Conservation (phyloP, 2,888 invertebrate genomes). For the Temnothorax unifasciatus region DNA sequence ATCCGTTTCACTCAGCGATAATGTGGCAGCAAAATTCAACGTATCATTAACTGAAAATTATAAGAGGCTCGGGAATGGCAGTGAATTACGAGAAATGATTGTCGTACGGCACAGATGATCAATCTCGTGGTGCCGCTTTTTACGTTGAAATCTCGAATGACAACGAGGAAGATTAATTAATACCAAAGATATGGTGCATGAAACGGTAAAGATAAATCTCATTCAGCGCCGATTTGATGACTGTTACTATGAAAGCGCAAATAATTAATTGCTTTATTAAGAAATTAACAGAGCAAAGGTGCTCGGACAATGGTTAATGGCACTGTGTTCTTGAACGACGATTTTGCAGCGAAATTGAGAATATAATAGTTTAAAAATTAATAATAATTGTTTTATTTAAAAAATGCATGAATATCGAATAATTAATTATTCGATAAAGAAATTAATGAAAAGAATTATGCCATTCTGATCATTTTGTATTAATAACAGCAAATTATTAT, state of each 20-base stretch:
- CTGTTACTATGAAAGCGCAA: background rate
- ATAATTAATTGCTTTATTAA: slow-evolving; percentile 46
- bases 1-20: slow-evolving; percentile 47
- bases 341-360: background rate
- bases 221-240: background rate
- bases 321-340: background rate
- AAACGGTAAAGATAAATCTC: slow-evolving; percentile 38
- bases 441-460: background rate
- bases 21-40: slow-evolving; percentile 43
- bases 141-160: slow-evolving; percentile 28
- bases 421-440: slow-evolving; percentile 12
- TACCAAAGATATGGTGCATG: background rate
- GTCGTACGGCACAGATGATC: slow-evolving; percentile 8
- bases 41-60: slow-evolving; percentile 57
- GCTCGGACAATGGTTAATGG: background rate
- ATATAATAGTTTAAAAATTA: background rate
- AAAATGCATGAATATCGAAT: background rate
- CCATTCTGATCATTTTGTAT: background rate
- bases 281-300: slow-evolving; percentile 15
- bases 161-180: slow-evolving; percentile 53
- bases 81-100: slow-evolving; percentile 44
- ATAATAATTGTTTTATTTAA: slow-evolving; percentile 1
- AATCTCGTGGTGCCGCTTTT: slow-evolving; percentile 40
- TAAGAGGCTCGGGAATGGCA: slow-evolving; percentile 40
- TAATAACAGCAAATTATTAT: background rate